Evolutionary conservation across 2,797 vertebrate genomes (phyloP).

Genomic region (Sebastes cheni): DNA sequence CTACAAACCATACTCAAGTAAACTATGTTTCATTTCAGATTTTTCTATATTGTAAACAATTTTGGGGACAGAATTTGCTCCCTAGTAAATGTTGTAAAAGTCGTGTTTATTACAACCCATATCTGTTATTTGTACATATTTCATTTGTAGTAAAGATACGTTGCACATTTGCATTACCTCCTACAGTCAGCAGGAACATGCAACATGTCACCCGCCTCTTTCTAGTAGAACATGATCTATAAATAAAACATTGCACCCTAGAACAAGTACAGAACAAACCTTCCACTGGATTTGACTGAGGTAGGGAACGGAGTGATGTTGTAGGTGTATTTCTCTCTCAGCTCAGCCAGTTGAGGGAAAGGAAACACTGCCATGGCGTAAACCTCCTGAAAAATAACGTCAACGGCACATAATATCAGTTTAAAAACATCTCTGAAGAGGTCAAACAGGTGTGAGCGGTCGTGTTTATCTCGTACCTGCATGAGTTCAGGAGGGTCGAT

Average conservation of each 20-base stretch:
- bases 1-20: background rate
- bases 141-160: too few relatives aligned
- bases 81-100: background rate
- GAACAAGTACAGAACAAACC: slow-evolving; percentile 56
- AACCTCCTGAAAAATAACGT: slow-evolving; percentile 84
- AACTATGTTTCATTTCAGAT: background rate
- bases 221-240: background rate
- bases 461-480: slow-evolving; percentile 82
- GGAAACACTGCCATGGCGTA: slow-evolving; percentile 97
- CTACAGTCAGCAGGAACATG: background rate
- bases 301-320: slow-evolving; percentile 98
- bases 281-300: slow-evolving; percentile 85
- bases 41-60: background rate
- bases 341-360: slow-evolving; percentile 94
- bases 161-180: background rate
- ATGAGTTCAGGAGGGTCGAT: slow-evolving; percentile 94
- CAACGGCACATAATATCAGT: fast-evolving
- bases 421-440: background rate
- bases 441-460: background rate
- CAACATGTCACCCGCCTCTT: background rate
- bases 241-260: background rate
- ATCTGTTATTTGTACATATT: too few relatives aligned
- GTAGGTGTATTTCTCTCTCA: slow-evolving; percentile 98
- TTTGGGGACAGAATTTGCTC: background rate
- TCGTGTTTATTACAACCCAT: fast-evolving